Evolutionary conservation across 2,888 invertebrate genomes (phyloP), one percentile per base, ranked within the genome.

Genomic region (Papilio demoleus): DNA sequence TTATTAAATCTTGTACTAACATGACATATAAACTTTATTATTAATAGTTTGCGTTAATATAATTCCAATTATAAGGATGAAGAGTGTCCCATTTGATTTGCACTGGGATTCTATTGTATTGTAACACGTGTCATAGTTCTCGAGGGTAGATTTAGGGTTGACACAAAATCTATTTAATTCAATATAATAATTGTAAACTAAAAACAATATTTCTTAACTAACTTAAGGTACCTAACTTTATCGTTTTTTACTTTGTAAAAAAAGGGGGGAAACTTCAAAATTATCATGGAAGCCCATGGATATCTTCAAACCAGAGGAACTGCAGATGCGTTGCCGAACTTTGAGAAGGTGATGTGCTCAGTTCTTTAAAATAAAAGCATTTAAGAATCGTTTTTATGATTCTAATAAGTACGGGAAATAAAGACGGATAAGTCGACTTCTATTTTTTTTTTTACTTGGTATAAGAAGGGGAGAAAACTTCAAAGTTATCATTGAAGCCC

Each of bases 111-210:
- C 47, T 38, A 66, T 66, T 65, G 59, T 65, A n/a, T 22, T 59
- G 45, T 59, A 17, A 66, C 36, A 59, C 47, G 59, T 66, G 66
- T 66, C 45, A 45, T 47, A 59, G 17, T 66, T 47, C 17, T 36
- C 34, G 27, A 8, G 34, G 31, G 59, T 45, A n/a, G 34, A n/a
- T 19, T 14, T 31, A 65, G 65, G 45, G 58, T 65, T 65, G 45
- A 14, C n/a, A n/a, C 45, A 24, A 50, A 24, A 14, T 14, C 12
- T 4, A 24, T 14, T 4, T 0, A 12, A 50, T 45, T 19, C 0
- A 45, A 45, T 47, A 9, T 9, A 40, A 4, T 40, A 40, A 5
- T 5, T 4, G 12, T 38, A 12, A 36, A 36, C n/a, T n/a, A n/a
- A n/a, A n/a, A n/a, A n/a, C n/a, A n/a, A n/a, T n/a, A n/a, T n/a